Evolutionary conservation across 1,140 invertebrate genomes (phyloP), one percentile per base, ranked within the genome.

Genomic region (Cydia amplana): DNA sequence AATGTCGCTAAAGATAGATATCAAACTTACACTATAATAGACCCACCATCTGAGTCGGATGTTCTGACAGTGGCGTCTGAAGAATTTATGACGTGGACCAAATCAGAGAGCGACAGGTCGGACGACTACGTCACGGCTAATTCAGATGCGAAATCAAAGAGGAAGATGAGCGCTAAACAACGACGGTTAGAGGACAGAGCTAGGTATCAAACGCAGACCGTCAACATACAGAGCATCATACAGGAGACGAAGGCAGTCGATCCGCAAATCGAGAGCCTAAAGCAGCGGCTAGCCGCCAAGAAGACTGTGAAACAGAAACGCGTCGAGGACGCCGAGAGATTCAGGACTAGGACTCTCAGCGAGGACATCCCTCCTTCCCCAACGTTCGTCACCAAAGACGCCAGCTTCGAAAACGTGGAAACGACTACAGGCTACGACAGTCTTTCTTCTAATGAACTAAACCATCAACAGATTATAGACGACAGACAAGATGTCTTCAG

Each of bases 21-120:
- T 82, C 95, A 95, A 84, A 97, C 96, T 0, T 97, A 97, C 80
- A 97, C 96, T 0, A 96, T 97, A 49, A 95, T 94, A 16, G 95
- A 95, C 18, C 94, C 85, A 0, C 85, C 84, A 16, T 77, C 84
- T 4, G 88, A 87, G 43, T 83, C 70, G 64, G 87, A 89, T 28
- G 85, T 82, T 6, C 70, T 86, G 4, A 84, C 86, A 79, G 79
- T 84, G 0, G 84, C 89, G 49, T 32, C 65, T 49, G 87, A 87
- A 75, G 88, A 82, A 64, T 94, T 92, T 65, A 40, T 89, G 6
- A 93, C 91, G 40, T 93, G 91, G 91, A 91, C 91, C 0, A 93
- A 90, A 76, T 91, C 83, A 32, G 93, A 91, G 74, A 91, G 87
- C 76, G 89, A 93, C 43, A 83, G 82, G 63, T 93, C 90, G 4